Evolutionary conservation across 2,113 vertebrate genomes (phyloP).

Genomic region (Neotoma lepida): DNA sequence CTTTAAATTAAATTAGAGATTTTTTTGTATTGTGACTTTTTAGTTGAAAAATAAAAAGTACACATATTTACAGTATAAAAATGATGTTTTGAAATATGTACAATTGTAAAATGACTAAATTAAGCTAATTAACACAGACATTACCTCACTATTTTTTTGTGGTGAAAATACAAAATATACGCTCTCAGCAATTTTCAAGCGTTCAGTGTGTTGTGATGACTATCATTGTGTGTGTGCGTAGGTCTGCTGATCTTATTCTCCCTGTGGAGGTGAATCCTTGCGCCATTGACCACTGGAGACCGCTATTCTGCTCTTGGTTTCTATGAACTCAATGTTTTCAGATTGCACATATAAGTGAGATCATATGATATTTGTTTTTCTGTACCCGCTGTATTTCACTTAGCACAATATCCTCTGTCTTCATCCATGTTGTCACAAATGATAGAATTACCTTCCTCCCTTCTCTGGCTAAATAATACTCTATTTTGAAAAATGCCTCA

Average conservation of each 20-base stretch:
- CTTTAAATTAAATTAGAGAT: not conserved
- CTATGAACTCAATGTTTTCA: not conserved
- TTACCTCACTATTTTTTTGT: not conserved
- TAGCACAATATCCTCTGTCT: not conserved
- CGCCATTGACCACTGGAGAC: not conserved
- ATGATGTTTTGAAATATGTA: not conserved
- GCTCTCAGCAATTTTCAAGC: not conserved
- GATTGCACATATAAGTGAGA: not conserved
- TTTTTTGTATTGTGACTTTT: not conserved
- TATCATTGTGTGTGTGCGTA: not conserved
- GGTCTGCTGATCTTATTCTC: not conserved
- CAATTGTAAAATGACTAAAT: not conserved
- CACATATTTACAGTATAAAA: not conserved
- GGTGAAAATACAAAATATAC: not conserved
- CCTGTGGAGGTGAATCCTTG: not conserved
- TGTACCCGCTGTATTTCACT: not conserved
- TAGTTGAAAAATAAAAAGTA: not conserved
- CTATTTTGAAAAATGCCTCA: not conserved
- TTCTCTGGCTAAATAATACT: not conserved
- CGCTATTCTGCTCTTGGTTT: not conserved
- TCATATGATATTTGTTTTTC: not conserved
- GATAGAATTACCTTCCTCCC: not conserved
- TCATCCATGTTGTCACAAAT: not conserved
- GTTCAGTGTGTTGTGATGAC: not conserved
- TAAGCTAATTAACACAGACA: not conserved